A percentile compares a stretch with the other conserved stretches of the same genome.
phyloP scores from a whole-genome alignment of 1,140 invertebrate genomes.

The Achatina immaculata region DNA sequence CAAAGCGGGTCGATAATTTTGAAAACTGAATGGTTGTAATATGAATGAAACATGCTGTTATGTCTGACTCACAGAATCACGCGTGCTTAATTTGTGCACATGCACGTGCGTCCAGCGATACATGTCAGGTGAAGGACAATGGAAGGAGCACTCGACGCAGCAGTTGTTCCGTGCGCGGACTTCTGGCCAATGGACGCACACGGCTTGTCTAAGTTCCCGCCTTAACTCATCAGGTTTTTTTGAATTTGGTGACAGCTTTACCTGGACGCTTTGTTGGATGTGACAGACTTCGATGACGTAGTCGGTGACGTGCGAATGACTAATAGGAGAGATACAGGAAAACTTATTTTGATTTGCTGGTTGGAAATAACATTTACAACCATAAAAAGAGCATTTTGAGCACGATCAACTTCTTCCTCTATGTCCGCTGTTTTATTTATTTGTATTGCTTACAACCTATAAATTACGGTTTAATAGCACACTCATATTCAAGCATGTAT shows the following conservation, averaged over 20 bases:
- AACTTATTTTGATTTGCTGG: not conserved
- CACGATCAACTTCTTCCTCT: not conserved
- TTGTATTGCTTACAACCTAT: too few species aligned
- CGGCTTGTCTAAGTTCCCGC: not conserved
- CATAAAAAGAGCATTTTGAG: not conserved
- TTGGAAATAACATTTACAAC: not conserved
- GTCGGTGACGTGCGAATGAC: not conserved
- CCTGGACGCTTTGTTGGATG: not conserved
- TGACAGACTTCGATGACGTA: not conserved
- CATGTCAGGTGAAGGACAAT: conserved; percentile 1
- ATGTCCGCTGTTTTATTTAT: too few species aligned
- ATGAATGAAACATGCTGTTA: conserved; percentile 5
- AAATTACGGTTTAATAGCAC: too few species aligned
- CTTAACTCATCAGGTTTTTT: not conserved
- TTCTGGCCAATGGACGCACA: not conserved
- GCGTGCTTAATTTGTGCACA: not conserved
- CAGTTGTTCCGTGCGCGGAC: not conserved
- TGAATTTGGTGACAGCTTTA: not conserved
- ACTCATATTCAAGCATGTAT: too few species aligned
- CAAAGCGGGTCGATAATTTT: not conserved
- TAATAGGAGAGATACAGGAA: not conserved
- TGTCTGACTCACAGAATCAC: not conserved
- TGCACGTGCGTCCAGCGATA: not conserved
- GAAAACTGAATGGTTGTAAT: not conserved
- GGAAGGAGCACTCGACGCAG: not conserved